These are phyloP conservation scores for Phymatocera aterrima DNA, from an alignment of 2,888 invertebrate genomes.

Conservation along the genomic window DNA sequence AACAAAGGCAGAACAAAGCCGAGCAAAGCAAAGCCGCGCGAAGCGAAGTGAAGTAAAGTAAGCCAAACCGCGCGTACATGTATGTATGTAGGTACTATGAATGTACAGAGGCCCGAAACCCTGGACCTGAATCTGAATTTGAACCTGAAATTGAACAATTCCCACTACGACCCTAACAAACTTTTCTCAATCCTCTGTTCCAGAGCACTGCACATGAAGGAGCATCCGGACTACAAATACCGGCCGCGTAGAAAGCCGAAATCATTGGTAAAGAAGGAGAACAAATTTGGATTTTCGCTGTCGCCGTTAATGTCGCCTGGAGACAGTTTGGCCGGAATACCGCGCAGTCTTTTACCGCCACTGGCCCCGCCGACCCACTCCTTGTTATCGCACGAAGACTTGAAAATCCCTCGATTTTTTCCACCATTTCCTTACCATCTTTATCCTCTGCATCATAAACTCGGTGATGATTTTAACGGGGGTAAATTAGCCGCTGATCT, in stretches of 20 bases:
- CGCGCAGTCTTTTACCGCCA: constrained; percentile 70
- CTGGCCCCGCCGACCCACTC: constrained; percentile 76
- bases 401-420: constrained; percentile 83
- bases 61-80: no score
- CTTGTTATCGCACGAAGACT: constrained; percentile 77
- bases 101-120: neutral
- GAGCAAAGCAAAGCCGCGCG: no score
- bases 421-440: constrained; percentile 85
- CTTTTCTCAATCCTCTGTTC: constrained; percentile 62
- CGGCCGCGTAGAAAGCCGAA: constrained; percentile 92
- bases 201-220: constrained; percentile 95
- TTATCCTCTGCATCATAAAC: constrained; percentile 79
- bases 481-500: constrained; percentile 80
- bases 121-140: neutral
- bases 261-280: constrained; percentile 88
- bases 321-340: constrained; percentile 63
- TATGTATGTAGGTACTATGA: no score
- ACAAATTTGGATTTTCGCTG: constrained; percentile 84
- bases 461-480: constrained; percentile 76
- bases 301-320: constrained; percentile 80
- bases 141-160: neutral
- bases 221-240: constrained; percentile 95
- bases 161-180: constrained; percentile 27
- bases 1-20: no score
- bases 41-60: no score